phyloP scores from a whole-genome alignment of 2,113 vertebrate genomes.

The Engraulis encrasicolus region DNA sequence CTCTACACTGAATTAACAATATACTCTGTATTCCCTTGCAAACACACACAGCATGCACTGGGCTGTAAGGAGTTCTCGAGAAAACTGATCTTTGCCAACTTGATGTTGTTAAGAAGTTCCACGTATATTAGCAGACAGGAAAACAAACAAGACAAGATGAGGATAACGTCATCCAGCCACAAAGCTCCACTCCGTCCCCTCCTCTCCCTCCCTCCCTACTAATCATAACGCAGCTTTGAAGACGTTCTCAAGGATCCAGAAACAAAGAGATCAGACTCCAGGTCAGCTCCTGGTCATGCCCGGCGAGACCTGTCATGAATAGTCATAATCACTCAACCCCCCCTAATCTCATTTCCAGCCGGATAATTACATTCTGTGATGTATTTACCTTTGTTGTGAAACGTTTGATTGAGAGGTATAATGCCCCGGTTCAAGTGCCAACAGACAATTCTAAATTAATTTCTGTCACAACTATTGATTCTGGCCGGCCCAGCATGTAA shows the following conservation, averaged over 20 bases:
- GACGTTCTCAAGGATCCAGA: not conserved
- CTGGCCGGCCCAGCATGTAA: not conserved
- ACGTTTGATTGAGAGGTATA: conserved; percentile 19
- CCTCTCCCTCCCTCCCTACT: not conserved
- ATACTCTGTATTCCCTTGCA: not conserved
- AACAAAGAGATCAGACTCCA: not conserved
- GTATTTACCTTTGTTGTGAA: conserved; percentile 21
- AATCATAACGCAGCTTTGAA: not conserved
- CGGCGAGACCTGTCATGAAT: conserved; percentile 1
- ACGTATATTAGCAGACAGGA: not conserved
- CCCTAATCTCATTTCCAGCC: not conserved
- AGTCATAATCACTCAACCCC: conserved; percentile 12
- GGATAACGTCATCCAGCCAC: no score
- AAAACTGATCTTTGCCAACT: not conserved
- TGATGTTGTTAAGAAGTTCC: not conserved
- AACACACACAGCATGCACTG: not conserved
- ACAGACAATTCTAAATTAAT: conserved; percentile 12
- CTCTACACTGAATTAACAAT: not conserved
- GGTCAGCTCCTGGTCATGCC: not conserved
- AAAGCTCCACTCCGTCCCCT: not conserved
- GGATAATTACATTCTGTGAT: conserved; percentile 19
- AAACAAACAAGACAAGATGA: not conserved
- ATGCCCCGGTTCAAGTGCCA: not conserved
- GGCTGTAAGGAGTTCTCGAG: not conserved
- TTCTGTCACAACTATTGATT: conserved; percentile 17